Evolutionary conservation across 2,113 vertebrate species (phyloP).

Genomic region (Onychostruthus taczanowskii): DNA sequence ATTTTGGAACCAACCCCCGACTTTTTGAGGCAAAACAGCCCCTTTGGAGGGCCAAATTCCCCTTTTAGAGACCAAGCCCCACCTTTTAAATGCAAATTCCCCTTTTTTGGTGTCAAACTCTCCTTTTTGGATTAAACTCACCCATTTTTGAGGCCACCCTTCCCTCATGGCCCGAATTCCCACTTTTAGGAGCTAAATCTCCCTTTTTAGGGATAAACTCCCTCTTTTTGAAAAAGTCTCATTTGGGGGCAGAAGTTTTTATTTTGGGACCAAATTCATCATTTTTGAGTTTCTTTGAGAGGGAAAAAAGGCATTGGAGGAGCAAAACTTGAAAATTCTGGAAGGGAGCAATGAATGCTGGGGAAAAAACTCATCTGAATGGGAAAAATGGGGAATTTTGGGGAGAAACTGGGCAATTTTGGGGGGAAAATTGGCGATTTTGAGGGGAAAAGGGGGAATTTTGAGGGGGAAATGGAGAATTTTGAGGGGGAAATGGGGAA

Average conservation of each 20-base stretch:
- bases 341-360: not conserved
- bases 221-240: fast-evolving
- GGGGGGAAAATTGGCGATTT: too few relatives aligned
- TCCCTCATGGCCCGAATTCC: not conserved
- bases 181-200: not conserved
- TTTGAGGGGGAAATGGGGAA: too few relatives aligned
- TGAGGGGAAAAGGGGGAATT: too few relatives aligned
- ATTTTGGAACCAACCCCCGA: too few relatives aligned
- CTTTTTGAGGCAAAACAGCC: not conserved
- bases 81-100: not conserved
- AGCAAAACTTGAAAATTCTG: not conserved
- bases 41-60: not conserved
- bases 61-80: too few relatives aligned
- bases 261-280: not conserved
- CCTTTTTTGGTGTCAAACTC: not conserved
- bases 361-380: not conserved
- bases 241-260: not conserved
- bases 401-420: too few relatives aligned
- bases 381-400: not conserved
- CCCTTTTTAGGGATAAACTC: not conserved
- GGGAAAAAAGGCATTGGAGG: not conserved
- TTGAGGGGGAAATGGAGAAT: too few relatives aligned
- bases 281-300: fast-evolving
- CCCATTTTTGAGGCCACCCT: not conserved
- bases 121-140: not conserved